These are phyloP conservation scores for rabbit (Oryctolagus cuniculus) DNA, from an alignment of 2,113 vertebrate genomes.

Conservation along the genomic window mOryCun1.1 NC_091440.1:102252501-102253000, in stretches of 20 bases:
- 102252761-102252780: neutral
- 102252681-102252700: neutral
- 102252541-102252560: neutral
- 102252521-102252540: conserved; percentile 67
- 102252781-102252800: neutral
- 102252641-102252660: neutral
- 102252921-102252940: neutral
- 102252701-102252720: neutral
- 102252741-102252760: neutral
- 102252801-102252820: neutral
- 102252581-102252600: neutral
- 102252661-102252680: neutral
- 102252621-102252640: neutral
- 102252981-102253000: neutral
- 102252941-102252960: neutral
- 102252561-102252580: neutral
- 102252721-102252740: neutral
- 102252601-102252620: neutral
- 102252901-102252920: neutral
- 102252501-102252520: conserved; percentile 67
- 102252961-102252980: neutral
- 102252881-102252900: neutral
- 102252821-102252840: neutral
- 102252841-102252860: neutral
- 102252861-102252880: neutral